Evolutionary conservation across 2,888 invertebrate genomes (phyloP).

Genomic region (Orchestes rusci): DNA sequence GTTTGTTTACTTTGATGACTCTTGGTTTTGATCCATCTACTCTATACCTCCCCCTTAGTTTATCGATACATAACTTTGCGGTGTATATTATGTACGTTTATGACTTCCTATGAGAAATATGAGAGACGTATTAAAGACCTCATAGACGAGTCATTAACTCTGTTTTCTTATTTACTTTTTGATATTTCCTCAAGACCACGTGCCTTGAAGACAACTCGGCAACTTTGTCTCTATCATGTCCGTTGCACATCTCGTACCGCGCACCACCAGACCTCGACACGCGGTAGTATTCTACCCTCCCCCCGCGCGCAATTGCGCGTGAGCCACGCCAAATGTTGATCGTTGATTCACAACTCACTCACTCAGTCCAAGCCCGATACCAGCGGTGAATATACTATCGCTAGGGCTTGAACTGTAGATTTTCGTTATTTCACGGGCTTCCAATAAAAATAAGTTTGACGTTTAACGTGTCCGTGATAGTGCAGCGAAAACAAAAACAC

Average conservation of each 20-base stretch:
- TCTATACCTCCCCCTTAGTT: too few species aligned
- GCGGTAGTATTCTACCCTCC: slow-evolving; percentile 31
- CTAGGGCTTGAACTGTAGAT: slow-evolving; percentile 11
- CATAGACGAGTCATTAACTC: too few species aligned
- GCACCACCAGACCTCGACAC: slow-evolving; percentile 38
- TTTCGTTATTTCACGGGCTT: slow-evolving; percentile 17
- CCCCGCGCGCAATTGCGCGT: slow-evolving; percentile 23
- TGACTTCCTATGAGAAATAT: too few species aligned
- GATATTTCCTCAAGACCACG: too few species aligned
- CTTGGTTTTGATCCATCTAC: too few species aligned
- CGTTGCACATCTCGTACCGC: slow-evolving; percentile 31
- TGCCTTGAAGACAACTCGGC: too few species aligned
- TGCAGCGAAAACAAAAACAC: slow-evolving; percentile 8
- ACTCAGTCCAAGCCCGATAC: slow-evolving; percentile 24
- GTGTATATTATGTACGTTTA: too few species aligned
- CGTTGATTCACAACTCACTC: slow-evolving; percentile 17
- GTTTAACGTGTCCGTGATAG: slow-evolving; percentile 7
- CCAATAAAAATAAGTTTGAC: slow-evolving; percentile 10
- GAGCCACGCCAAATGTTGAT: slow-evolving; percentile 26
- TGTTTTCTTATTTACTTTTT: too few species aligned
- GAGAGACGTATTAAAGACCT: too few species aligned
- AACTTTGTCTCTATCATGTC: slow-evolving; percentile 22
- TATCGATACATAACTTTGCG: too few species aligned
- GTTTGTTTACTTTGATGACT: too few species aligned
- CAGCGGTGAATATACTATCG: slow-evolving; percentile 17